These are phyloP conservation scores for Oconnorella tubifera DNA, from an alignment of 2,888 invertebrate species.

Conservation along the genomic window DNA sequence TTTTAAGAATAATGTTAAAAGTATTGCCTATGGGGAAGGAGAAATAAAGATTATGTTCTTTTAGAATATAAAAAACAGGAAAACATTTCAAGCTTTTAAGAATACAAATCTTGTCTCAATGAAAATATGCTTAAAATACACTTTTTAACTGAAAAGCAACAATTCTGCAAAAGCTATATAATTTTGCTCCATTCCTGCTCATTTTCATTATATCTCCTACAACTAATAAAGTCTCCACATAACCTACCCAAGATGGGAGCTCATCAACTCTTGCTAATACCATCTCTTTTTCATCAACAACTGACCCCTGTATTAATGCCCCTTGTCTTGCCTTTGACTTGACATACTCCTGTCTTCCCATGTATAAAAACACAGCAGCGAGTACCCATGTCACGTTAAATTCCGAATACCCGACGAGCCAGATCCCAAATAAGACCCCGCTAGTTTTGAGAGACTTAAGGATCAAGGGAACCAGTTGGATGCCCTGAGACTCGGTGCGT, in stretches of 20 bases:
- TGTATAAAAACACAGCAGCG: background rate
- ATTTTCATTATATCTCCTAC: no score
- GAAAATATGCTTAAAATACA: no score
- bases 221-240: no score
- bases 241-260: constrained; percentile 84
- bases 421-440: background rate
- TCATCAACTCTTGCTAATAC: constrained; percentile 83
- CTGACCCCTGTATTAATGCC: constrained; percentile 22
- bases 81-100: no score
- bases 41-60: no score
- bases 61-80: no score
- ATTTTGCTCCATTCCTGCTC: no score
- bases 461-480: background rate
- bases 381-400: background rate
- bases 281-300: constrained; percentile 74
- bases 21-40: no score
- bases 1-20: no score
- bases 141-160: no score
- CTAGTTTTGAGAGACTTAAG: background rate
- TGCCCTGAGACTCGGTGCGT: background rate
- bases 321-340: background rate
- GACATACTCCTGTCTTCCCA: background rate
- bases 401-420: background rate
- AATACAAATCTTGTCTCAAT: no score
- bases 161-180: no score